These are phyloP conservation scores for Chrysolina haemoptera DNA, from an alignment of 2,888 invertebrate species.

Conservation along the genomic window DNA sequence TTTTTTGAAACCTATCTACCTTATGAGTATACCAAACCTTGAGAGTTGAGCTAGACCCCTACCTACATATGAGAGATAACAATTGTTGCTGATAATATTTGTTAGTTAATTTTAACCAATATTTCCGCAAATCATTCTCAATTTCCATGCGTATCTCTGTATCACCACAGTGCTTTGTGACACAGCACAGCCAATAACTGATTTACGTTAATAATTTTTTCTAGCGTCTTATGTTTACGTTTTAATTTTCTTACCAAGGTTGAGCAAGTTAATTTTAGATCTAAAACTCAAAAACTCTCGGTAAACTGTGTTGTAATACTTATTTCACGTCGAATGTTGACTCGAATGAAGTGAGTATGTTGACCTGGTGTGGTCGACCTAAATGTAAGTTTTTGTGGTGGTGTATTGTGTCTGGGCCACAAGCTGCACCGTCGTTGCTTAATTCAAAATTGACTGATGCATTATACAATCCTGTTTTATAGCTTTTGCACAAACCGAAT, in stretches of 20 bases:
- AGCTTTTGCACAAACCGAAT: too few species aligned
- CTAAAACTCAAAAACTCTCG: background rate
- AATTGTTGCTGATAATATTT: too few species aligned
- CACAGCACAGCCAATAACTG: background rate
- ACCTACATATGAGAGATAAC: too few species aligned
- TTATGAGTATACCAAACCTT: too few species aligned
- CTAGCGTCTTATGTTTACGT: background rate
- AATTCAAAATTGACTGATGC: background rate
- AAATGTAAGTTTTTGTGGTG: background rate
- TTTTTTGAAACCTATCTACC: too few species aligned
- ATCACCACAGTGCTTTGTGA: background rate
- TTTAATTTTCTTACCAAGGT: background rate
- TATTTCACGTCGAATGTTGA: background rate
- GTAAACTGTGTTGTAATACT: background rate
- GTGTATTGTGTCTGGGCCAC: conserved; percentile 5
- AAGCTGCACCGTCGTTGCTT: background rate
- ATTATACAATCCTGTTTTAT: background rate
- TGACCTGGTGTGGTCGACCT: background rate
- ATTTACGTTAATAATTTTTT: too few species aligned
- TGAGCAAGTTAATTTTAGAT: conserved; percentile 11
- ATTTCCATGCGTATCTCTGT: too few species aligned
- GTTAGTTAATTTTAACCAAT: too few species aligned
- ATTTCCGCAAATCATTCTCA: too few species aligned
- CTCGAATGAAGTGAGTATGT: background rate
- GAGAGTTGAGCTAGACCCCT: too few species aligned